A percentile compares a stretch with the other conserved stretches of the same genome.
These are phyloP conservation scores for Linyphia triangularis DNA, from an alignment of 2,888 invertebrate species.

Conservation along the genomic window DNA sequence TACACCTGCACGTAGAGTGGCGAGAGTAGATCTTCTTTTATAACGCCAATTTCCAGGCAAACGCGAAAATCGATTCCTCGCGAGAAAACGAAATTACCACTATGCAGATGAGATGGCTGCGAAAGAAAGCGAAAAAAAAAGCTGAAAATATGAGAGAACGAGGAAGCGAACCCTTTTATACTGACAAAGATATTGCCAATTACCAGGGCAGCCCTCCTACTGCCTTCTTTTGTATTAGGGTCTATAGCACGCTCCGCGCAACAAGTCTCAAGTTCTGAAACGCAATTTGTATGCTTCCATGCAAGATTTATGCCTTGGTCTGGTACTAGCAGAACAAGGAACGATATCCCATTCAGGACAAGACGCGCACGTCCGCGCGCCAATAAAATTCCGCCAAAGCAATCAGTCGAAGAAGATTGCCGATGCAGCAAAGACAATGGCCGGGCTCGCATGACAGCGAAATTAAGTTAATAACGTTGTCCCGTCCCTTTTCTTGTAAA, in stretches of 20 bases:
- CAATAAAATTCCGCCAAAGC: constrained; percentile 65
- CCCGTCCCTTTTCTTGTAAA: constrained; percentile 47
- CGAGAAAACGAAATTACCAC: constrained; percentile 73
- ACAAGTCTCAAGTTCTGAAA: constrained; percentile 75
- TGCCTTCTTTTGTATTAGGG: constrained; percentile 47
- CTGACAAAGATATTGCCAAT: constrained; percentile 75
- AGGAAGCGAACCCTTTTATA: constrained; percentile 62
- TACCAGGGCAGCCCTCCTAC: constrained; percentile 43
- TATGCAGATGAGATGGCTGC: constrained; percentile 72
- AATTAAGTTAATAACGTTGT: constrained; percentile 75
- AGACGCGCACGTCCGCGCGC: constrained; percentile 63
- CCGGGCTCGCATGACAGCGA: constrained; percentile 65
- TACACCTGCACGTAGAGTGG: constrained; percentile 51
- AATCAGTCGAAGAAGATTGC: constrained; percentile 40
- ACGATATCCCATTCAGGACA: constrained; percentile 17
- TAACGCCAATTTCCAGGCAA: constrained; percentile 57
- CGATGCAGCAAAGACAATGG: constrained; percentile 43
- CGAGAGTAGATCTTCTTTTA: constrained; percentile 54
- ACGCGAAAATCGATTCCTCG: constrained; percentile 52
- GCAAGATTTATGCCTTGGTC: constrained; percentile 72
- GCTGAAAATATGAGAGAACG: constrained; percentile 44
- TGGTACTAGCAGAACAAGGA: too few relatives aligned
- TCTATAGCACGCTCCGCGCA: constrained; percentile 58
- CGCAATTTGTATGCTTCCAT: constrained; percentile 74
- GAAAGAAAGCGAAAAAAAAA: not conserved